Conservation (phyloP, 2,888 invertebrate genomes). For the Caenorhabditis imperialis region DNA sequence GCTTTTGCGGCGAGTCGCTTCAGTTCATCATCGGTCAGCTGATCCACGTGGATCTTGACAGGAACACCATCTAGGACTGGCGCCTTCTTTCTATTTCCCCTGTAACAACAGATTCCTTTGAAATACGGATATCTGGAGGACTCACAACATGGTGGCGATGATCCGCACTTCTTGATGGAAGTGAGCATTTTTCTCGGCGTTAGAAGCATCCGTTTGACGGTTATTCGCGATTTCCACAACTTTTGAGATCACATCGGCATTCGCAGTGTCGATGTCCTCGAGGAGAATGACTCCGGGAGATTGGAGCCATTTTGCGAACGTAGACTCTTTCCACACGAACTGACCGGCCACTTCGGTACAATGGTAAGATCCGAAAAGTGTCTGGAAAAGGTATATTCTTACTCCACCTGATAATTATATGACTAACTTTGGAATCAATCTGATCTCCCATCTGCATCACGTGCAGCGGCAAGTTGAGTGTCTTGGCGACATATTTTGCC, state of each 20-base stretch:
- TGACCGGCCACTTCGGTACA: slow-evolving; percentile 98
- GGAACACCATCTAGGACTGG: slow-evolving; percentile 61
- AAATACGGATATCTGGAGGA: neutral
- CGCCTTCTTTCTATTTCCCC: slow-evolving; percentile 58
- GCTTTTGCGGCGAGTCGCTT: slow-evolving; percentile 56
- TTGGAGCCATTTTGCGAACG: slow-evolving; percentile 67
- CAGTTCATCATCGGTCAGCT: slow-evolving; percentile 65
- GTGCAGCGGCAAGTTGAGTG: slow-evolving; percentile 84
- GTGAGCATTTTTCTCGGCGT: slow-evolving; percentile 80
- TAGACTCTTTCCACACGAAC: slow-evolving; percentile 91
- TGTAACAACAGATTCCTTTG: slow-evolving; percentile 16
- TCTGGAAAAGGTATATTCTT: slow-evolving; percentile 75
- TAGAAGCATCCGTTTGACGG: slow-evolving; percentile 27
- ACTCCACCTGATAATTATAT: too few species aligned
- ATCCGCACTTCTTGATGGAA: slow-evolving; percentile 91
- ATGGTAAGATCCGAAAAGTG: slow-evolving; percentile 91
- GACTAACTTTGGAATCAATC: slow-evolving; percentile 93
- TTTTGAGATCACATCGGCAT: slow-evolving; percentile 87
- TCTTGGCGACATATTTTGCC: slow-evolving; percentile 88
- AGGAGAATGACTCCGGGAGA: slow-evolving; percentile 87
- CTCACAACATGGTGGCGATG: slow-evolving; percentile 87
- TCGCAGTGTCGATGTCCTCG: slow-evolving; percentile 95
- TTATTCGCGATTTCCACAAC: slow-evolving; percentile 60
- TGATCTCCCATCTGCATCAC: slow-evolving; percentile 96
- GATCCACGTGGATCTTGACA: slow-evolving; percentile 57